Evolutionary conservation across 2,113 vertebrate species (phyloP), one percentile per base, ranked within the genome.

Genomic region (Marmota flaviventris): DNA sequence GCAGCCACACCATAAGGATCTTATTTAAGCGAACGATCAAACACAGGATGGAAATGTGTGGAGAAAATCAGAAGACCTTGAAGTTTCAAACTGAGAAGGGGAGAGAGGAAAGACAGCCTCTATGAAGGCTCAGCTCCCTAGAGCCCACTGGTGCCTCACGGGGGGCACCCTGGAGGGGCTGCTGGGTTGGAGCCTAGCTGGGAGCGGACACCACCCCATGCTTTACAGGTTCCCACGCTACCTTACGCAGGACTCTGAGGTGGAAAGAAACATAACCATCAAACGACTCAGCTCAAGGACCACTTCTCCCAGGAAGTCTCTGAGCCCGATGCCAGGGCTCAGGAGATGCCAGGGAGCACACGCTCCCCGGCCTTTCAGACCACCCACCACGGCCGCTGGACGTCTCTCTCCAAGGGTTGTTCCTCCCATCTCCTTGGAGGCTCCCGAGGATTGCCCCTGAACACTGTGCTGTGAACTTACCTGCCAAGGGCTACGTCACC

Each of bases 21-120:
- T 98, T 89, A 98, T 99, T 98, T 98, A 98, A 98, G 91, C 95
- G 32, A 98, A 97, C 13, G 94, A 98, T 98, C 98, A 98, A 98
- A 98, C 97, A 88, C 72, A 83, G 22, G 98, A 89, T 97, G 94
- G 97, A 98, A 98, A 98, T 92, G 95, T 94, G 98, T 61, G 90
- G 92, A 94, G 96, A 97, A 94, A 98, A 83, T 92, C 96, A 97
- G 85, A 95, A 77, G 95, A 93, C 97, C 98, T 96, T 97, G 93
- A 97, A 96, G 95, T 91, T 96, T 92, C 87, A 20, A 16, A 94
- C 34, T 1, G 8, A 97, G 48, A 95, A 75, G 42, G 84, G 37
- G 34, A 4, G 27, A 89, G 92, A 81, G 58, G 25, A 6, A 39
- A 85, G 90, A 69, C n/a, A 84, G 96, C 69, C 65, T 89, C 45